A percentile compares a stretch with the other conserved stretches of the same genome.
Conservation (phyloP, 2,113 vertebrate genomes). For the Sclerurus mexicanus region DNA sequence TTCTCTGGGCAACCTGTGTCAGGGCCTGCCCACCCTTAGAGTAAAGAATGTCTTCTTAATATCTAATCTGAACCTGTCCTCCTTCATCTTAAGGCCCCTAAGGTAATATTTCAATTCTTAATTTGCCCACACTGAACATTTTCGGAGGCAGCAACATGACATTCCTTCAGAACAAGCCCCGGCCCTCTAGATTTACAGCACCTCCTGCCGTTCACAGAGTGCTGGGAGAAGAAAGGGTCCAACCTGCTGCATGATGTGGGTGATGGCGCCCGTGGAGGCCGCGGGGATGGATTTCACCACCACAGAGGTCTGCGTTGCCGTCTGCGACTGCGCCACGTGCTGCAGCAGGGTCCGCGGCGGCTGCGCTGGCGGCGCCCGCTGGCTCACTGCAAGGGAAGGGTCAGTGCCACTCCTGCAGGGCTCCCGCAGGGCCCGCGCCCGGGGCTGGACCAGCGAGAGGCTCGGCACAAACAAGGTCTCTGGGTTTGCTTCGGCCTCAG, state of each 20-base stretch:
- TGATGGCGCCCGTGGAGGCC: conserved; percentile 76
- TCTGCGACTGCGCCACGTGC: conserved; percentile 81
- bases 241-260: conserved; percentile 87
- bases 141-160: background rate
- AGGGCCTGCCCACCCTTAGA: background rate
- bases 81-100: background rate
- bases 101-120: background rate
- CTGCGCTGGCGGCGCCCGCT: conserved; percentile 78
- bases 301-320: conserved; percentile 79
- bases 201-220: background rate
- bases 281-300: conserved; percentile 82
- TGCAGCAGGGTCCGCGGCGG: conserved; percentile 79
- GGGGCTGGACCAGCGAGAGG: too few species aligned
- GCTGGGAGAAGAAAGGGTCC: conserved; percentile 47
- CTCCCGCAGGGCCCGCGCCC: conserved; percentile 46
- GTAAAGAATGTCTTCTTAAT: background rate
- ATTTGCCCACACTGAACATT: background rate
- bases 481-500: background rate
- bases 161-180: background rate
- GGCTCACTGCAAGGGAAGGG: conserved; percentile 79
- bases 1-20: background rate
- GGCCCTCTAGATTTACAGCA: background rate
- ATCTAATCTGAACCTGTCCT: background rate
- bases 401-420: conserved; percentile 67
- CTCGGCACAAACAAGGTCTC: background rate